Evolutionary conservation across 1,140 invertebrate species (phyloP).

Genomic region (Drosophila ohnishii): DNA sequence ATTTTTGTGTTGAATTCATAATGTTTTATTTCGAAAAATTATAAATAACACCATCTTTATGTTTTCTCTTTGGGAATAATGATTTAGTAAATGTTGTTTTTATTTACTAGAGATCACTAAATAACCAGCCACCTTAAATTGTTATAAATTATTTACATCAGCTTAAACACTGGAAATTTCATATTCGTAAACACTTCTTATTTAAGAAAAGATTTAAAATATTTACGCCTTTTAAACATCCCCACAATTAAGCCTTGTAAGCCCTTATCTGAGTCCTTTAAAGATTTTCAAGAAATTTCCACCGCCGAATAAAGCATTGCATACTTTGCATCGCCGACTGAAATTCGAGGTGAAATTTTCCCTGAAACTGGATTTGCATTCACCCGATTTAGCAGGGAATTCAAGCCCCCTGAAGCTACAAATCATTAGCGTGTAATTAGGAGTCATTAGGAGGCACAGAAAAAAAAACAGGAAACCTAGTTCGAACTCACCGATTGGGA

Average conservation of each 20-base stretch:
- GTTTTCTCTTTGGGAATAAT: too few relatives aligned
- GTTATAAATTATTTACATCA: neutral
- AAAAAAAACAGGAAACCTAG: constrained; percentile 13
- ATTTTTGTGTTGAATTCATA: neutral
- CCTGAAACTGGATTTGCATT: constrained; percentile 6
- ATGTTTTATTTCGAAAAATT: neutral
- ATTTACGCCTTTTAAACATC: neutral
- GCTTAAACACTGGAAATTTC: too few relatives aligned
- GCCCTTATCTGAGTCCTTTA: too few relatives aligned
- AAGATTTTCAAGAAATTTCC: neutral
- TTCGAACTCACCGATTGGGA: constrained; percentile 54
- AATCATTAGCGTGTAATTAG: constrained; percentile 68
- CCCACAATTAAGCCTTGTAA: neutral
- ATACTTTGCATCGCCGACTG: constrained; percentile 25
- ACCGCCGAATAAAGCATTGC: constrained; percentile 3
- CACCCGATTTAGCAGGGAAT: constrained; percentile 6
- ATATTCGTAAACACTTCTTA: neutral
- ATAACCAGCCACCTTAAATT: neutral
- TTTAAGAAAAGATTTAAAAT: neutral
- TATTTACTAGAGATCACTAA: neutral
- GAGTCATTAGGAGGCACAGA: constrained; percentile 47
- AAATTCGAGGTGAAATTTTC: constrained; percentile 1
- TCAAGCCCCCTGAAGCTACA: constrained; percentile 16
- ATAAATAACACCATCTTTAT: too few relatives aligned
- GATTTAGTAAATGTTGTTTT: too few relatives aligned